Base-by-base conservation (phyloP, 2,797 vertebrate genomes). In the Acanthurus leucopareius region DNA sequence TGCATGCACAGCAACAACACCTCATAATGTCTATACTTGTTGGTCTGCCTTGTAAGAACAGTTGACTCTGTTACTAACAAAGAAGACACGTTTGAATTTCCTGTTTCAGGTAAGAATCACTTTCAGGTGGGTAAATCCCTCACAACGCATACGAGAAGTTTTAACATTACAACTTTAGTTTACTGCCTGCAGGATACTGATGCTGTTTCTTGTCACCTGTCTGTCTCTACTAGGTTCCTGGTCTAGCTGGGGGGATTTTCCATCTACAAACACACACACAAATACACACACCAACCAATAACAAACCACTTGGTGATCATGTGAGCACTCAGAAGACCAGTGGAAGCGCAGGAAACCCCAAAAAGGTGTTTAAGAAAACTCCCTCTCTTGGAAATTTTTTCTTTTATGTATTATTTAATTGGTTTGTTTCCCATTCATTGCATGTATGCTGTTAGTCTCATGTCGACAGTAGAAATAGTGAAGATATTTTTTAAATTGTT, bases 181-280 rank as follows among this genome's bases (percentile, higher is more conserved):
- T 44, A 5, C 10, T 58, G 16, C 16, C 49, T 76, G 58, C 67
- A 73, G 22, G 35, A 38, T 6, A 81, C 3, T 77, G 35, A 88
- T 64, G 17, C 10, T 69, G 14, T 71, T 67, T 86, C 11, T 74
- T 74, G 7, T 70, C 16, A 61, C 44, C 60, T 66, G 20, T 86
- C 70, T 78, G 22, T 86, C 56, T 83, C 59, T 71, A 45, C 59
- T 73, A 90, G 89, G 73, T 76, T 28, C 28, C 28, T 49, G 25
- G 25, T 63, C 59, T 59, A 75, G 49, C 69, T 62, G 79, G 57
- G 10, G 49, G 14, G 25, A 25, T 25, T 17, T 69, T 25, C 49
- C n/a, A 52, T 20, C 48, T 14, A 5, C 53, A 77, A 38, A 62
- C 47, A 69, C 44, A 61, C 60, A 69, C 52, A 52, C 28, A 40